A percentile compares a stretch with the other conserved stretches of the same genome.
These are phyloP conservation scores for Synaphobranchus kaupii DNA, from an alignment of 2,797 vertebrate species.

Conservation along the genomic window DNA sequence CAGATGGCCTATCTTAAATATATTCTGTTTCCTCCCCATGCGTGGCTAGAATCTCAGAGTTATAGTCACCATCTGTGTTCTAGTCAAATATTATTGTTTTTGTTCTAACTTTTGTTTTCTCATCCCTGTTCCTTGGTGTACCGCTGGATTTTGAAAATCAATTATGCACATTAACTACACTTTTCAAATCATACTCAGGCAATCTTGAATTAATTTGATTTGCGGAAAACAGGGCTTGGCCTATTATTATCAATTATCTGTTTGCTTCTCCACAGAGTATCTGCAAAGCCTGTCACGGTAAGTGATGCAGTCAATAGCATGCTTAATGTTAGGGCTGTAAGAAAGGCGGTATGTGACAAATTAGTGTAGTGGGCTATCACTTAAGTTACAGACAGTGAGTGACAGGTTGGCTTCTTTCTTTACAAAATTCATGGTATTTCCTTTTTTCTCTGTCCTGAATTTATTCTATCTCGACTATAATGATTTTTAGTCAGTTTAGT, in stretches of 20 bases:
- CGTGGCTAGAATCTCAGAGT: slow-evolving; percentile 23
- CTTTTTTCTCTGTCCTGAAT: not conserved
- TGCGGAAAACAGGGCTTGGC: not conserved
- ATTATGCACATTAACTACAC: slow-evolving; percentile 9
- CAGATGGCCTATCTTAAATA: slow-evolving; percentile 32
- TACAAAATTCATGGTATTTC: not conserved
- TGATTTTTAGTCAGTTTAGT: not conserved
- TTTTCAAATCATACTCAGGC: not conserved
- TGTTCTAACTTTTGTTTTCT: slow-evolving; percentile 17
- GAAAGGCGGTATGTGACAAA: not conserved
- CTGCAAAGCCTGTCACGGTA: not conserved
- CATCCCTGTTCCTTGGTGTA: not conserved
- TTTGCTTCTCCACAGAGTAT: not conserved
- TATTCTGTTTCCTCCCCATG: slow-evolving; percentile 20
- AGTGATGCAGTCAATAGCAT: not conserved
- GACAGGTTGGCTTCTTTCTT: not conserved
- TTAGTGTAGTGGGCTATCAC: not conserved
- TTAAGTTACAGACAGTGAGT: not conserved
- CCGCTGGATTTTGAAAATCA: slow-evolving; percentile 15
- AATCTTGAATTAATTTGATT: not conserved
- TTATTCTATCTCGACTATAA: not conserved
- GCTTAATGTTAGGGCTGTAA: not conserved
- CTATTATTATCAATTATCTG: not conserved
- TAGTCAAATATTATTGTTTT: slow-evolving; percentile 24
- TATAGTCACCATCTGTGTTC: slow-evolving; percentile 31